Conservation (phyloP, 2,797 vertebrate genomes). For the Natrix natrix region DNA sequence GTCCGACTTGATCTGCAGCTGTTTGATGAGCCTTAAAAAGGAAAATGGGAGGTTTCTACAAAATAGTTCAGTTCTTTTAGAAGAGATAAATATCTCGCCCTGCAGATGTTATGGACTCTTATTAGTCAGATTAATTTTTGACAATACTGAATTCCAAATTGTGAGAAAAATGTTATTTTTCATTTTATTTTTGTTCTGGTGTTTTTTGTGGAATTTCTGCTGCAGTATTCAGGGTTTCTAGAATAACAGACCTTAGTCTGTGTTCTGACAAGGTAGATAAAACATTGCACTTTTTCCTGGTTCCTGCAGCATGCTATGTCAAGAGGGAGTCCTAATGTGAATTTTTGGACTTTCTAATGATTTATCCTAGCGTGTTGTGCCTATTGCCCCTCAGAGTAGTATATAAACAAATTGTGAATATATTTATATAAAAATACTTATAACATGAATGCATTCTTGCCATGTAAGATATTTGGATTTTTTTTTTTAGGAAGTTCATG, state of each 20-base stretch:
- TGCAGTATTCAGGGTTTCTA: constrained; percentile 57
- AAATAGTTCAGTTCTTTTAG: constrained; percentile 38
- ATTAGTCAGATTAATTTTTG: constrained; percentile 71
- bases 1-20: constrained; percentile 95
- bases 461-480: constrained; percentile 41
- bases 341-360: constrained; percentile 59
- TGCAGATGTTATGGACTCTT: constrained; percentile 48
- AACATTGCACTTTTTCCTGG: constrained; percentile 40
- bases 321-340: constrained; percentile 37
- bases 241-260: constrained; percentile 30
- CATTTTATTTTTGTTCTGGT: background rate
- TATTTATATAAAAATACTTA: constrained; percentile 35
- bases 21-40: constrained; percentile 88
- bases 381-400: constrained; percentile 54
- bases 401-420: constrained; percentile 51
- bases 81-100: constrained; percentile 38
- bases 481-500: constrained; percentile 45
- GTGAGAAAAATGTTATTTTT: constrained; percentile 54
- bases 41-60: constrained; percentile 36
- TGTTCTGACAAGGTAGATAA: constrained; percentile 45
- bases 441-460: constrained; percentile 33
- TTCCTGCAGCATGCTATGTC: constrained; percentile 41
- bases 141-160: constrained; percentile 48
- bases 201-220: constrained; percentile 52
- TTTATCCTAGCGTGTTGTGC: constrained; percentile 57